These are phyloP conservation scores for Drosophila recens DNA, from an alignment of 2,888 invertebrate species.

Conservation along the genomic window DNA sequence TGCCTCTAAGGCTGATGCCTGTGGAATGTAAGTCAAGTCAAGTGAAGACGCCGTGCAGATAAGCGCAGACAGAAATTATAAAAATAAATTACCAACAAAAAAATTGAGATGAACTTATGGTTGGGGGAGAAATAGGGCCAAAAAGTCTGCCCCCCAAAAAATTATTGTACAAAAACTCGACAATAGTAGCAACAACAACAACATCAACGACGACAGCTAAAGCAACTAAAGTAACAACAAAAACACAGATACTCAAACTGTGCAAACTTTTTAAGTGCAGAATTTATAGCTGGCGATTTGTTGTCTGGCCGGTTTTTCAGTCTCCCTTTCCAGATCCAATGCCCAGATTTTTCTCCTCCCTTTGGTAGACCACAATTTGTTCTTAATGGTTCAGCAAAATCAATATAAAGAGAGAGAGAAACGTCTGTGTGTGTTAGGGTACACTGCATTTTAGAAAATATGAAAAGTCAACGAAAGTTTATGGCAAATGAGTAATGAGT, in stretches of 20 bases:
- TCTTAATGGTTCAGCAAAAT: constrained; percentile 72
- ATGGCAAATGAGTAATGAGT: constrained; percentile 79
- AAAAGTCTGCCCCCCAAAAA: constrained; percentile 7
- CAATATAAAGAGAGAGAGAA: constrained; percentile 55
- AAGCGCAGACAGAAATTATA: constrained; percentile 33
- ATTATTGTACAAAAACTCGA: constrained; percentile 40
- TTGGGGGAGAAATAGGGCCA: not conserved
- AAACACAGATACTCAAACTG: constrained; percentile 52
- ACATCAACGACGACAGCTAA: constrained; percentile 19
- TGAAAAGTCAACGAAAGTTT: constrained; percentile 77
- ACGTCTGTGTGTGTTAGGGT: constrained; percentile 25
- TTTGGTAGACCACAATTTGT: constrained; percentile 52
- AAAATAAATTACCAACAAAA: constrained; percentile 38
- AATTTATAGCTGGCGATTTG: constrained; percentile 78
- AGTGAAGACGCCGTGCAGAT: constrained; percentile 31
- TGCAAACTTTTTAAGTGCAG: constrained; percentile 77
- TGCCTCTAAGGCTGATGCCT: not conserved
- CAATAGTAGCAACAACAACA: constrained; percentile 21
- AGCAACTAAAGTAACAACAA: constrained; percentile 1
- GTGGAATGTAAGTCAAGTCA: constrained; percentile 33
- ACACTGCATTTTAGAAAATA: constrained; percentile 69
- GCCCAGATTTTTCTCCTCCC: constrained; percentile 2
- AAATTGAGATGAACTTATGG: not conserved
- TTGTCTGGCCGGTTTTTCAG: constrained; percentile 64
- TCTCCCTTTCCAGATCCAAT: not conserved